These are phyloP conservation scores for Centropus bengalensis DNA, from an alignment of 2,113 vertebrate genomes.

Conservation along the genomic window DNA sequence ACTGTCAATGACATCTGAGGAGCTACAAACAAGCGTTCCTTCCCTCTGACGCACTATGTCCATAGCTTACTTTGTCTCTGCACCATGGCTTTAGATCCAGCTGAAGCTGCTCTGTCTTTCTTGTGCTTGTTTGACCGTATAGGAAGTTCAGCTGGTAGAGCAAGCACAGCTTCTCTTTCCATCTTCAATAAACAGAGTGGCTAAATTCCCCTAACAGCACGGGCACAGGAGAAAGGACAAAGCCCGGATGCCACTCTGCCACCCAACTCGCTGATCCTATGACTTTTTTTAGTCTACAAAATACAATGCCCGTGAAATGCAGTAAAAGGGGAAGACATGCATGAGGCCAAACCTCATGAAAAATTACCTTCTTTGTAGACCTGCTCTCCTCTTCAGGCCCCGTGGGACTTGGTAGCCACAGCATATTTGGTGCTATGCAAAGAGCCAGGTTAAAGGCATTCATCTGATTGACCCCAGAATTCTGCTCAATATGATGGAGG, in stretches of 20 bases:
- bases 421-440: slow-evolving; percentile 84
- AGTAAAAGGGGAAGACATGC: not conserved
- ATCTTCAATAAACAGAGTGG: not conserved
- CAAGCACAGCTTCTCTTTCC: not conserved
- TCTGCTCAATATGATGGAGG: slow-evolving; percentile 78
- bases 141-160: not conserved
- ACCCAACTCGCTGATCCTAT: not conserved
- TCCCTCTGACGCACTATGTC: not conserved
- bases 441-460: slow-evolving; percentile 81
- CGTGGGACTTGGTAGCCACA: slow-evolving; percentile 75
- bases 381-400: slow-evolving; percentile 79
- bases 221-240: not conserved
- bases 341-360: not conserved
- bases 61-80: not conserved
- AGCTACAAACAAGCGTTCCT: not conserved
- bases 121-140: not conserved
- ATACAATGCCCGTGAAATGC: not conserved
- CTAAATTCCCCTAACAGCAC: not conserved
- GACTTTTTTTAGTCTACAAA: not conserved
- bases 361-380: slow-evolving; percentile 77
- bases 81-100: not conserved
- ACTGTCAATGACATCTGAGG: not conserved
- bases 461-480: slow-evolving; percentile 81
- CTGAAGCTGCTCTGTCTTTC: not conserved
- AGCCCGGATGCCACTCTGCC: not conserved